Evolutionary conservation across 30 jellyfish, hydroid and myxozoan genomes (phyloP).

Genomic region (Hydra vulgaris): DNA sequence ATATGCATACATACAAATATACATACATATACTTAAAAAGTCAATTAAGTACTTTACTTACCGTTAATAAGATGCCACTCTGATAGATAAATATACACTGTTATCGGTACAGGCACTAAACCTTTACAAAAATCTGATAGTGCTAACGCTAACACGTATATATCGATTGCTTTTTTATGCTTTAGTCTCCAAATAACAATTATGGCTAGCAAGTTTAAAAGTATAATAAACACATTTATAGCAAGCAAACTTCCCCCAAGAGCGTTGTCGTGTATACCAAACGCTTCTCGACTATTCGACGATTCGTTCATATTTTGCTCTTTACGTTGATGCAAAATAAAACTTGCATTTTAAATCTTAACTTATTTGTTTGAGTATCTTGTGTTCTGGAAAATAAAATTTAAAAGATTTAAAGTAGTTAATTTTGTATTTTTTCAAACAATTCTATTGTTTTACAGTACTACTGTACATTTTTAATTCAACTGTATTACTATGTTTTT

Average conservation of each 20-base stretch:
- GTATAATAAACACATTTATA: conserved; percentile 43
- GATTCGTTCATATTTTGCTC: neutral
- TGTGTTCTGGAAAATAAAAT: no score
- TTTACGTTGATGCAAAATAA: no score
- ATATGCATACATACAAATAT: no score
- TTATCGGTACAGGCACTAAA: conserved; percentile 72
- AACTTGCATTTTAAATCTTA: no score
- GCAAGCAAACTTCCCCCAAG: conserved; percentile 66
- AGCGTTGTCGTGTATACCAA: conserved; percentile 40
- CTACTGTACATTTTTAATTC: no score
- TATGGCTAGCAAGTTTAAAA: conserved; percentile 44
- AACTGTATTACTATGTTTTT: no score
- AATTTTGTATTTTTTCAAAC: no score
- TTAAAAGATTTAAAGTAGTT: no score
- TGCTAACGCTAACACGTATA: conserved; percentile 60
- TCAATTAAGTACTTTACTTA: neutral
- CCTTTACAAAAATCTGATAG: conserved; percentile 77
- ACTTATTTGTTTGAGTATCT: no score
- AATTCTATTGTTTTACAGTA: no score
- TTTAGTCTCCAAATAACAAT: conserved; percentile 59
- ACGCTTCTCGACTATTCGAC: neutral
- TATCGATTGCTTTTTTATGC: conserved; percentile 47
- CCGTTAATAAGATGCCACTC: conserved; percentile 24
- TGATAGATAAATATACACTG: conserved; percentile 49
- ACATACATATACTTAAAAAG: no score